Evolutionary conservation across 2,888 invertebrate species (phyloP).

Genomic region (Watsonalla binaria): DNA sequence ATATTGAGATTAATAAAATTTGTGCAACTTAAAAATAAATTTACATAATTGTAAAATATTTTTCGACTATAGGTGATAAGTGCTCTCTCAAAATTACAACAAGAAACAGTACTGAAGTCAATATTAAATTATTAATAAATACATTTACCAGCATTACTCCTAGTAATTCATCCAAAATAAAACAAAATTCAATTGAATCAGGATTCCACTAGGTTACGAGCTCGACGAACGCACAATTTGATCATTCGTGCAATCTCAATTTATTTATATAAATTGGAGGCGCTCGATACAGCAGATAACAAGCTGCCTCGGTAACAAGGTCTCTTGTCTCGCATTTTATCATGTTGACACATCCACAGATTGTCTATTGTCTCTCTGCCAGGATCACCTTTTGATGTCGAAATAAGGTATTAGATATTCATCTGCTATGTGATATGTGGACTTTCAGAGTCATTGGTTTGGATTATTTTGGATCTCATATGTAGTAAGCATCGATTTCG

Average conservation of each 20-base stretch:
- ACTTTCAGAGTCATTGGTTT: too few relatives aligned
- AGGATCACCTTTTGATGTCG: conserved; percentile 6
- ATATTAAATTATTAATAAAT: conserved; percentile 14
- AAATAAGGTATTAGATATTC: conserved; percentile 14
- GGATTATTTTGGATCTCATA: too few relatives aligned
- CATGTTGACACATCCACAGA: conserved; percentile 23
- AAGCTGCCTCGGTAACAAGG: conserved; percentile 44
- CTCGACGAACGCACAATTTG: neutral
- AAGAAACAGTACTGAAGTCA: conserved; percentile 17
- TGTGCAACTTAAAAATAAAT: too few relatives aligned
- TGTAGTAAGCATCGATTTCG: too few relatives aligned
- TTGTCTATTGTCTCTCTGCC: conserved; percentile 12
- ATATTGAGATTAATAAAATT: too few relatives aligned
- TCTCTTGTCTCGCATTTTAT: conserved; percentile 25
- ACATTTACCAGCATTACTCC: neutral
- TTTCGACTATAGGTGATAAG: too few relatives aligned
- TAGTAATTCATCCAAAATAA: conserved; percentile 1
- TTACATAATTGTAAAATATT: too few relatives aligned
- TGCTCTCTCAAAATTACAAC: too few relatives aligned
- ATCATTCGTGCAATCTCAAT: conserved; percentile 2
- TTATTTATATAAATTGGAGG: conserved; percentile 20
- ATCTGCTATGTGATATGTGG: neutral
- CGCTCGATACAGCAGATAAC: conserved; percentile 34
- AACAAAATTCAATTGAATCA: conserved; percentile 1
- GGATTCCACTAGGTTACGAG: neutral